Base-by-base conservation (phyloP, 2,797 vertebrate species). In the Paramormyrops hopkinsi region DNA sequence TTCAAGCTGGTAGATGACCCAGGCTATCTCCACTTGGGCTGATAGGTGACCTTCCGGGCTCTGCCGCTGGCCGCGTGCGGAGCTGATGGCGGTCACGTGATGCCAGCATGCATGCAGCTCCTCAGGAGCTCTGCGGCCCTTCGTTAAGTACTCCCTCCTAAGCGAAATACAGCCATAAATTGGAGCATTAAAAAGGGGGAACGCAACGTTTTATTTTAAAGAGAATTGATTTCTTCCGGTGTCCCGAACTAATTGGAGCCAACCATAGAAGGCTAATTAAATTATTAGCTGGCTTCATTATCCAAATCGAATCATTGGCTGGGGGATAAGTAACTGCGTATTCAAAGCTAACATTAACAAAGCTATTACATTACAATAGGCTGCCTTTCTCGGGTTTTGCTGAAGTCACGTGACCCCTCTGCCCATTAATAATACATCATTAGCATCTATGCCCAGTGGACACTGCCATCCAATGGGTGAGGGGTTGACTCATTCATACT, bases 211-310 rank as follows among this genome's bases (percentile, higher is more conserved):
- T 91, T 92, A 91, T 92, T 92, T 90, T 90, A 89, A 87, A 87
- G 51, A 89, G 44, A 85, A 87, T 89, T 91, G 86, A 89, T 88
- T 86, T 53, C 46, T 79, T 86, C 79, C 69, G 48, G 88, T 89
- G 90, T 90, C 88, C 89, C 76, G 87, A 89, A 87, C 88, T 51
- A 50, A 89, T 90, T 89, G 87, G 5, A 89, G 62, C 54, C 86
- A 85, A 11, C 73, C 44, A 88, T 89, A 87, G 84, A 82, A 76
- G 12, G 65, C 37, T 91, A 91, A 90, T 91, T 90, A 89, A 88
- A 89, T 90, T 91, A 91, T 92, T 91, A 91, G 65, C 89, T 48
- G 62, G 73, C 91, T 92, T 90, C 89, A 90, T 91, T 91, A 90
- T 88, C 59, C 76, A 91, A 92, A 92, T 92, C 85, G 59, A 92